phyloP scores from a whole-genome alignment of 2,888 invertebrate genomes.

The Acrocyrtus sp. region DNA sequence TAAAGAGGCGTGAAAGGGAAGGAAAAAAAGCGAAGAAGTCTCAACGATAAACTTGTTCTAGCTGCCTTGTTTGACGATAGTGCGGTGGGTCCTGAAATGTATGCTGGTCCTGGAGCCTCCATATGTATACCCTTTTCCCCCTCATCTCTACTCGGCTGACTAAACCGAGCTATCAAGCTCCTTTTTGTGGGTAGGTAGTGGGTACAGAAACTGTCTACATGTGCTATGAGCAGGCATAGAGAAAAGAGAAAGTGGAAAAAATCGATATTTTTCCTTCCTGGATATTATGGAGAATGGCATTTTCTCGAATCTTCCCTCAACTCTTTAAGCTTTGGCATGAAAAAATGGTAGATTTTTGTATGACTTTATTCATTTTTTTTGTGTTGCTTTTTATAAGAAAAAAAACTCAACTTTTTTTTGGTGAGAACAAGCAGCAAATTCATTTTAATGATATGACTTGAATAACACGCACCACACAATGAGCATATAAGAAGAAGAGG shows the following conservation, averaged over 20 bases:
- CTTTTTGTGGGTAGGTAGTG: slow-evolving; percentile 22
- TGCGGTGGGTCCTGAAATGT: background rate
- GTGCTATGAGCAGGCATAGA: slow-evolving; percentile 19
- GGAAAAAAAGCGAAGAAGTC: background rate
- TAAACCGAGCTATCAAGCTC: background rate
- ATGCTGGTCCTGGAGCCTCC: background rate
- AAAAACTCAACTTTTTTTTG: too few species aligned
- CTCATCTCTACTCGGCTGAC: slow-evolving; percentile 8
- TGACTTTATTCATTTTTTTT: too few species aligned
- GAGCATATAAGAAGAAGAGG: background rate
- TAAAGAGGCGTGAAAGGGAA: background rate
- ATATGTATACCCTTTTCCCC: background rate
- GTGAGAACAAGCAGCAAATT: too few species aligned
- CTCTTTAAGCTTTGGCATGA: too few species aligned
- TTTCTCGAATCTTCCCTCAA: slow-evolving; percentile 28
- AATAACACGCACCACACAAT: too few species aligned
- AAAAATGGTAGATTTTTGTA: too few species aligned
- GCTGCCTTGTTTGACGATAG: too few species aligned
- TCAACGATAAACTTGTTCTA: background rate
- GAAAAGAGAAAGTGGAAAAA: too few species aligned
- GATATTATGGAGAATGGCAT: slow-evolving; percentile 28
- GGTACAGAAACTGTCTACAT: slow-evolving; percentile 14
- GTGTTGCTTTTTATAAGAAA: too few species aligned
- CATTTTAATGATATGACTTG: too few species aligned
- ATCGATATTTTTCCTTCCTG: slow-evolving; percentile 48